Percentiles rank a stretch among this genome's conserved stretches.
Conservation (phyloP, 2,113 vertebrate genomes). For the Gnathonemus echidnorhynchus region DNA sequence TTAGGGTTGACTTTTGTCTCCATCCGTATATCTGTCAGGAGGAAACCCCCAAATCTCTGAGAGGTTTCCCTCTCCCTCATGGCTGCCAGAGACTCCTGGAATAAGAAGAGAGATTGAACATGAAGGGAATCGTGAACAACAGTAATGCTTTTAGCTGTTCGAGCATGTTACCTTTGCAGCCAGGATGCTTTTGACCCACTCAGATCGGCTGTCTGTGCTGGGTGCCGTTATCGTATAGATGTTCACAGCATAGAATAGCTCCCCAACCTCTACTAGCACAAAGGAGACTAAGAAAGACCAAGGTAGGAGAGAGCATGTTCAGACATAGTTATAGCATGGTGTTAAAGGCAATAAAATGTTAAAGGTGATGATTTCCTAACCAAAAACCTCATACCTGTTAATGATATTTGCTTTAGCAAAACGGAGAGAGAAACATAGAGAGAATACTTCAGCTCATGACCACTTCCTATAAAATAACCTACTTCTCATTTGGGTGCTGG, state of each 20-base stretch:
- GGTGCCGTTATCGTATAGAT: slow-evolving; percentile 52
- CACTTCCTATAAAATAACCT: background rate
- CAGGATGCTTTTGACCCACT: slow-evolving; percentile 53
- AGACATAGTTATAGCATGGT: background rate
- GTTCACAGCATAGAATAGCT: slow-evolving; percentile 53
- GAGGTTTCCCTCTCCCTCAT: slow-evolving; percentile 40
- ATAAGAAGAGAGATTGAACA: background rate
- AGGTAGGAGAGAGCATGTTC: background rate
- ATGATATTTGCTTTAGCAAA: background rate
- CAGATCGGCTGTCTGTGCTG: slow-evolving; percentile 45
- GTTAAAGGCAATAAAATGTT: background rate
- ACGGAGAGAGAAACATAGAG: background rate
- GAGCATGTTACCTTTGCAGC: slow-evolving; percentile 49
- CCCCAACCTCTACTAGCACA: slow-evolving; percentile 58
- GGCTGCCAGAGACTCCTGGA: slow-evolving; percentile 45
- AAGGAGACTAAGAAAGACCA: slow-evolving; percentile 52
- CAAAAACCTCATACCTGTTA: background rate
- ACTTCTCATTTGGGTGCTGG: background rate
- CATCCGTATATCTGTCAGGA: slow-evolving; percentile 20
- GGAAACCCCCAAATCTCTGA: slow-evolving; percentile 28
- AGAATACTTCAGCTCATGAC: background rate
- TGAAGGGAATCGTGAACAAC: background rate
- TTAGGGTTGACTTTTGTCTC: slow-evolving; percentile 14
- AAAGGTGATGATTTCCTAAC: background rate
- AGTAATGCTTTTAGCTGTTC: background rate